Conservation (phyloP, 1,140 invertebrate species). For the Teleopsis dalmanni region DNA sequence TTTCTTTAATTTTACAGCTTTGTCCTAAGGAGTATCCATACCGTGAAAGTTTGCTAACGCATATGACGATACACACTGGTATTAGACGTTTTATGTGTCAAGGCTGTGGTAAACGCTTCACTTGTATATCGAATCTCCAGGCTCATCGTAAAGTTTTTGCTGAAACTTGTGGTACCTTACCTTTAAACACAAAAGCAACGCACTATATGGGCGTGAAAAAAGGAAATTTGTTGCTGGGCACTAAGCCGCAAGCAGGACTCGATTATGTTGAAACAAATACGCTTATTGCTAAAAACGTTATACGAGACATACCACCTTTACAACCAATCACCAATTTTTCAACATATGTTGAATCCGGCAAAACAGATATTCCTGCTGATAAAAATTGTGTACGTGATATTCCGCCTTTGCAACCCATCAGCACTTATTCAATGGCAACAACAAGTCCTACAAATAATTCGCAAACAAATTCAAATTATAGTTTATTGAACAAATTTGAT, state of each 20-base stretch:
- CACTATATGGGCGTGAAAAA: slow-evolving; percentile 41
- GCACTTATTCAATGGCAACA: no score
- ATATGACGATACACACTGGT: slow-evolving; percentile 49
- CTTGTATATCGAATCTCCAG: slow-evolving; percentile 47
- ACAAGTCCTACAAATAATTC: no score
- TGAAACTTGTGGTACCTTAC: slow-evolving; percentile 36
- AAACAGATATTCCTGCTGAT: no score
- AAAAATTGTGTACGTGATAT: no score
- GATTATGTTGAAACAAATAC: slow-evolving; percentile 39
- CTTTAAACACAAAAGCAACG: slow-evolving; percentile 36
- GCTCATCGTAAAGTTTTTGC: slow-evolving; percentile 44
- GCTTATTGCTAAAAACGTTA: slow-evolving; percentile 34
- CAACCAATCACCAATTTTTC: no score
- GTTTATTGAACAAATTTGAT: no score
- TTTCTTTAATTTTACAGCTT: slow-evolving; percentile 28
- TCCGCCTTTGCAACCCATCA: no score
- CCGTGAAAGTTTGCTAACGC: slow-evolving; percentile 47
- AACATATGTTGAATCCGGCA: no score
- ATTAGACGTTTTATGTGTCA: slow-evolving; percentile 47
- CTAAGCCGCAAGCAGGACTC: slow-evolving; percentile 38
- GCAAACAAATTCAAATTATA: no score
- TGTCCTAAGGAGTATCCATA: slow-evolving; percentile 51
- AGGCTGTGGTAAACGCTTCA: slow-evolving; percentile 46
- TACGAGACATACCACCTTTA: slow-evolving; percentile 33
- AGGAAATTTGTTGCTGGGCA: slow-evolving; percentile 34